These are phyloP conservation scores for Cataglyphis cursor DNA, from an alignment of 2,888 invertebrate genomes.

Conservation along the genomic window DNA sequence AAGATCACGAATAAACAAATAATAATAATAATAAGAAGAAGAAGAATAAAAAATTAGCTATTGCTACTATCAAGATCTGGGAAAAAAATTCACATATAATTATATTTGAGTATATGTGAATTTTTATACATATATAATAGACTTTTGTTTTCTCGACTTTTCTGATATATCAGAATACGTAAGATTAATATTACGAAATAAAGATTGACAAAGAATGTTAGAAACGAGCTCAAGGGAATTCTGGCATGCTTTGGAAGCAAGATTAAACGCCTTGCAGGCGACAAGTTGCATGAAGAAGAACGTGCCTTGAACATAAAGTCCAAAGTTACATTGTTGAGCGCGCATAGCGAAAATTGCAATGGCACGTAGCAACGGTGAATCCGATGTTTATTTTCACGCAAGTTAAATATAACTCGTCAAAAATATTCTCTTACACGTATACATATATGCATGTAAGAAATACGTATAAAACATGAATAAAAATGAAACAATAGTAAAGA, in stretches of 20 bases:
- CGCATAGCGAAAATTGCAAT: slow-evolving; percentile 51
- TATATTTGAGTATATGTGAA: too few relatives aligned
- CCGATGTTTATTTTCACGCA: slow-evolving; percentile 60
- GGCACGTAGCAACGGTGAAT: slow-evolving; percentile 39
- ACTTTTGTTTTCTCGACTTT: not conserved
- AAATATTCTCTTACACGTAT: not conserved
- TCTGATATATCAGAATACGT: not conserved
- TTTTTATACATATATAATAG: too few relatives aligned
- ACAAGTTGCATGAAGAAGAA: slow-evolving; percentile 25
- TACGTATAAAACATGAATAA: not conserved
- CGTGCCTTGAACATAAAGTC: slow-evolving; percentile 59
- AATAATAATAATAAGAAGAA: too few relatives aligned
- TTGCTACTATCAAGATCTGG: not conserved
- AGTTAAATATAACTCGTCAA: slow-evolving; percentile 21
- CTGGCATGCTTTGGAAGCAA: slow-evolving; percentile 25
- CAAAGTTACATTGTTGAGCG: slow-evolving; percentile 42
- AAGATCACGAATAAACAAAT: not conserved
- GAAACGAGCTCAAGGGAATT: slow-evolving; percentile 27
- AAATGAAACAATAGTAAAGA: not conserved
- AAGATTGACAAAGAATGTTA: slow-evolving; percentile 26
- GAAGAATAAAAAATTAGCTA: not conserved
- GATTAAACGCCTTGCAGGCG: slow-evolving; percentile 30
- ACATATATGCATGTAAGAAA: not conserved
- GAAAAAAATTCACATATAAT: not conserved
- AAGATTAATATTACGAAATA: not conserved